A percentile compares a stretch with the other conserved stretches of the same genome.
These are phyloP conservation scores for Chiroxiphia lanceolata DNA, from an alignment of 2,797 vertebrate species.

Conservation along the genomic window DNA sequence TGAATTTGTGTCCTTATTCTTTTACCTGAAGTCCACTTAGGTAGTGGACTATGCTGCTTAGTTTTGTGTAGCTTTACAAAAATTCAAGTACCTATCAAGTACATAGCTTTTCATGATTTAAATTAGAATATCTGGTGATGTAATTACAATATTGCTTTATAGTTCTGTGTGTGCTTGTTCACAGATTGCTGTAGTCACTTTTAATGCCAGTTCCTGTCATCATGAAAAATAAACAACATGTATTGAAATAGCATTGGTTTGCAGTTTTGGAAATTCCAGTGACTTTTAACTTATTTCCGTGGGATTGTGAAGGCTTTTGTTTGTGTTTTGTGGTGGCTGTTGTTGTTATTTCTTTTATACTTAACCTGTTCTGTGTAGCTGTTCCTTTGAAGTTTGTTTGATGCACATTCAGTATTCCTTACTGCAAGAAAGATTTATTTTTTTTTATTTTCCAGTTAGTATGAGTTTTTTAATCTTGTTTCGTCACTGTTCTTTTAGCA, in stretches of 20 bases:
- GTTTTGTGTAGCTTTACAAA: neutral
- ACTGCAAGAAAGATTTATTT: neutral
- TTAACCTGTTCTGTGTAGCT: neutral
- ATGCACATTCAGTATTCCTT: neutral
- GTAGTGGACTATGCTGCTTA: neutral
- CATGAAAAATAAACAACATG: neutral
- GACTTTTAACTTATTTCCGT: neutral
- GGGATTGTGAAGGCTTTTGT: neutral
- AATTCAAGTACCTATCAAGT: neutral
- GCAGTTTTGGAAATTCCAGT: neutral
- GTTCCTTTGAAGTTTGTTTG: neutral
- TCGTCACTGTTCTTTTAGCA: neutral
- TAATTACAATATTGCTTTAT: neutral
- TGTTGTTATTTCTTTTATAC: neutral
- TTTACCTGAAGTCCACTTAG: neutral
- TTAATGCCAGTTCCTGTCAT: neutral
- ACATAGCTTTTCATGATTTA: neutral
- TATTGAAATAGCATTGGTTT: neutral
- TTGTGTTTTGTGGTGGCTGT: neutral
- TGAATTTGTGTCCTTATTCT: neutral
- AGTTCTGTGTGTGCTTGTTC: neutral
- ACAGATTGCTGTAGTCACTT: neutral
- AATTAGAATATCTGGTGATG: neutral
- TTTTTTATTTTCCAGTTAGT: neutral
- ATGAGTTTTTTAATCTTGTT: neutral